Evolutionary conservation across 2,888 invertebrate genomes (phyloP).

Genomic region (Acanthosepion pharaonis): DNA sequence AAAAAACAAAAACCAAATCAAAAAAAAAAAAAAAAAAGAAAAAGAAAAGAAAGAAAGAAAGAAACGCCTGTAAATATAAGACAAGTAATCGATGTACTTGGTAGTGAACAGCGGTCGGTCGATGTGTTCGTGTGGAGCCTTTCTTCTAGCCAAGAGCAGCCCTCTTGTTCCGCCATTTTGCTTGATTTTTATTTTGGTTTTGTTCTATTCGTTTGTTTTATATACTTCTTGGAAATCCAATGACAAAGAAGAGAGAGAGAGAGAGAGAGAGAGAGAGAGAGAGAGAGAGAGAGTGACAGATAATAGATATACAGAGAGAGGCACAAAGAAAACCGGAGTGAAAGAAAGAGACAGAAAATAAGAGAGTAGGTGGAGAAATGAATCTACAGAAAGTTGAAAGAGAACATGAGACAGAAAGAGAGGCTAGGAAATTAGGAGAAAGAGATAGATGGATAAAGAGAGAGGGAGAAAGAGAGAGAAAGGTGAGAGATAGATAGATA

Average conservation of each 20-base stretch:
- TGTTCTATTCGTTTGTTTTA: no score
- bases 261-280: neutral
- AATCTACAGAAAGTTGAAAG: neutral
- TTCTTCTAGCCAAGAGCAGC: neutral
- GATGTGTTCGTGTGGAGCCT: neutral
- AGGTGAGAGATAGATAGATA: no score
- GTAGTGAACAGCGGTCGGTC: neutral
- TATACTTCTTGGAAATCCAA: neutral
- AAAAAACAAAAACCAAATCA: neutral
- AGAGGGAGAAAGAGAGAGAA: no score
- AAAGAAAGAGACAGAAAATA: neutral
- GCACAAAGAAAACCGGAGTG: neutral
- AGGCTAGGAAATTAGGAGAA: neutral
- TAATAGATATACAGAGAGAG: neutral
- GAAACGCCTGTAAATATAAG: neutral
- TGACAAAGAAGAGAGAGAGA: no score
- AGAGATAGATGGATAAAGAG: no score
- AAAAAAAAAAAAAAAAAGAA: no score
- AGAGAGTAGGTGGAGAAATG: neutral
- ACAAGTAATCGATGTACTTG: neutral
- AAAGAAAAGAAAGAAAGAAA: no score
- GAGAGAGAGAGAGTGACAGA: neutral
- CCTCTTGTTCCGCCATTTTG: neutral
- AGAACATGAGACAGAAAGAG: neutral
- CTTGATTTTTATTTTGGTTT: neutral